These are phyloP conservation scores for Drosophila neonasuta DNA, from an alignment of 2,888 invertebrate genomes.

Conservation along the genomic window DNA sequence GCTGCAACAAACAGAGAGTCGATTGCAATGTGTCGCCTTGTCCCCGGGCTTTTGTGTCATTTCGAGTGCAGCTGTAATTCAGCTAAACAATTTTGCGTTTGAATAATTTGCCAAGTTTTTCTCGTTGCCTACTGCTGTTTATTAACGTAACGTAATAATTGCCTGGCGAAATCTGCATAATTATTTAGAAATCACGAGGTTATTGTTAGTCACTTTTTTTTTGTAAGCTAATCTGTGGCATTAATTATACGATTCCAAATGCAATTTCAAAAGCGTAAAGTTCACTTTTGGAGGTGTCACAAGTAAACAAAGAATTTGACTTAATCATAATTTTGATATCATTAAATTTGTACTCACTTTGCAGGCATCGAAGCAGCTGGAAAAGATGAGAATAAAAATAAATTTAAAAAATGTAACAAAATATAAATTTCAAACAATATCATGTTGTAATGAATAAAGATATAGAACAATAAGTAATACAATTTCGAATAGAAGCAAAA, in stretches of 20 bases:
- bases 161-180: slow-evolving; percentile 69
- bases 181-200: slow-evolving; percentile 77
- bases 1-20: slow-evolving; percentile 16
- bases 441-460: too few species aligned
- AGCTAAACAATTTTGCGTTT: slow-evolving; percentile 64
- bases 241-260: slow-evolving; percentile 32
- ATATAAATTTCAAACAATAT: too few species aligned
- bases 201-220: slow-evolving; percentile 49
- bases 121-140: slow-evolving; percentile 23
- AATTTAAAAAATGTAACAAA: background rate
- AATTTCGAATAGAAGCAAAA: too few species aligned
- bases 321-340: background rate
- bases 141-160: slow-evolving; percentile 72
- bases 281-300: slow-evolving; percentile 27
- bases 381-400: background rate
- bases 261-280: slow-evolving; percentile 16
- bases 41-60: slow-evolving; percentile 61
- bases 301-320: slow-evolving; percentile 1
- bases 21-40: slow-evolving; percentile 51
- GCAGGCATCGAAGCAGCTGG: background rate
- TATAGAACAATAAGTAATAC: too few species aligned
- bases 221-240: slow-evolving; percentile 26
- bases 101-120: slow-evolving; percentile 69
- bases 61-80: slow-evolving; percentile 72
- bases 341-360: background rate